A percentile compares a stretch with the other conserved stretches of the same genome.
Evolutionary conservation across 37 sponge, comb jelly and placozoan genomes (phyloP).

Genomic region (Lycopodina hypogea): DNA sequence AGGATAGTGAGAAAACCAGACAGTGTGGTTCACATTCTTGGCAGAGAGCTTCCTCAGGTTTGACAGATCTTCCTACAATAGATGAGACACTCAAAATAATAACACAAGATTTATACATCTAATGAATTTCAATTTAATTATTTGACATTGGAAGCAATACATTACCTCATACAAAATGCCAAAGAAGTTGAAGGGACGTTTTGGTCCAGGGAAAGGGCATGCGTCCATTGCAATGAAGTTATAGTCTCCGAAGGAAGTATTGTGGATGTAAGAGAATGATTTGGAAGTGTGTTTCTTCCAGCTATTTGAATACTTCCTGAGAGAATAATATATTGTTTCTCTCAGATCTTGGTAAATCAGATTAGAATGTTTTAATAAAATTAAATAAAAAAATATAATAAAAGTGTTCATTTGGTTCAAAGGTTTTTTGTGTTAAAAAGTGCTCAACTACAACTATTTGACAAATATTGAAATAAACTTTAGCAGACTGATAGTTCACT

Average conservation of each 20-base stretch:
- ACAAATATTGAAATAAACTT: too few relatives aligned
- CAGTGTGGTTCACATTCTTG: slow-evolving; percentile 52
- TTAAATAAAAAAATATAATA: not conserved
- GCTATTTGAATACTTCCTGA: slow-evolving; percentile 42
- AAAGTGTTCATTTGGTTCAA: too few relatives aligned
- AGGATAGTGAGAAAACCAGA: slow-evolving; percentile 86
- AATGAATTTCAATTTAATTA: not conserved
- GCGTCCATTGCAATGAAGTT: slow-evolving; percentile 82
- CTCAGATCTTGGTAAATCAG: not conserved
- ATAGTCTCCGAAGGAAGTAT: slow-evolving; percentile 70
- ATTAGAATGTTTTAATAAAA: not conserved
- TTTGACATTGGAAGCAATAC: not conserved
- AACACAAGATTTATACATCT: not conserved
- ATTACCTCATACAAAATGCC: slow-evolving; percentile 73
- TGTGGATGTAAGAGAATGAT: slow-evolving; percentile 59
- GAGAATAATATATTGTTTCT: slow-evolving; percentile 1
- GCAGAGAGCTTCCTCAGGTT: not conserved
- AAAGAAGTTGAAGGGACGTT: slow-evolving; percentile 90
- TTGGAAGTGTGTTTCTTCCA: slow-evolving; percentile 23
- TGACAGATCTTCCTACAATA: slow-evolving; percentile 31
- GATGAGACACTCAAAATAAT: not conserved
- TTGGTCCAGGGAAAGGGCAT: slow-evolving; percentile 75
- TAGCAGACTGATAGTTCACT: too few relatives aligned
- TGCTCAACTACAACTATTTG: too few relatives aligned
- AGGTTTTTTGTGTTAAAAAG: too few relatives aligned